phyloP scores from a whole-genome alignment of 2,113 vertebrate genomes.

The Coregonus clupeaformis region DNA sequence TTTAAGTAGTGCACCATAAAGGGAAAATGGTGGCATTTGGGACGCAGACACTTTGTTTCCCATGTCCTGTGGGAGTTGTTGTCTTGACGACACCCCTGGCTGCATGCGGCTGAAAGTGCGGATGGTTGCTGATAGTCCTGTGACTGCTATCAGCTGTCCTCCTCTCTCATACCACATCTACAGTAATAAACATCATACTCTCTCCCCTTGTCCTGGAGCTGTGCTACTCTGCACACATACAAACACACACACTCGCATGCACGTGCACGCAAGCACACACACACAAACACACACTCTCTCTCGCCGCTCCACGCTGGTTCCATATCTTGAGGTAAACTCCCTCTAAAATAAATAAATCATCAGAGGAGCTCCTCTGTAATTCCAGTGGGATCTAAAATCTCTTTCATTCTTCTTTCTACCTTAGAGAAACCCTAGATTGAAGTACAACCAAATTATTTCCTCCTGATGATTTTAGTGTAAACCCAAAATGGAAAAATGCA shows the following conservation, averaged over 20 bases:
- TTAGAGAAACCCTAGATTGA: slow-evolving; percentile 33
- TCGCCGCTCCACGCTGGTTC: background rate
- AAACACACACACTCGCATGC: slow-evolving; percentile 24
- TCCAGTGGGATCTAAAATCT: slow-evolving; percentile 4
- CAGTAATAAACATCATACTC: slow-evolving; percentile 60
- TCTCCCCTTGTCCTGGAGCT: slow-evolving; percentile 10
- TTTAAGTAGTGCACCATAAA: no score
- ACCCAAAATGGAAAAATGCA: slow-evolving; percentile 61
- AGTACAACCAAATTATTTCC: slow-evolving; percentile 49
- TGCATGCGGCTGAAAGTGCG: slow-evolving; percentile 16
- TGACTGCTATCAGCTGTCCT: slow-evolving; percentile 48
- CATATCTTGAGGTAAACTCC: slow-evolving; percentile 30
- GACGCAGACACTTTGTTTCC: no score
- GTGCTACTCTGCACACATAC: slow-evolving; percentile 6
- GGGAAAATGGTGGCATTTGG: no score
- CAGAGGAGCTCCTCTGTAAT: background rate
- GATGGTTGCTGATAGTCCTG: slow-evolving; percentile 61
- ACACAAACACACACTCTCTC: slow-evolving; percentile 10
- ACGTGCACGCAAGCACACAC: no score
- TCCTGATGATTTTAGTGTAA: slow-evolving; percentile 50
- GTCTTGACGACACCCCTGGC: background rate
- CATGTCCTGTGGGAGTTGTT: no score
- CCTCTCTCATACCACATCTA: background rate
- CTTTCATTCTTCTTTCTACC: slow-evolving; percentile 30
- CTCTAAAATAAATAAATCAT: background rate